Evolutionary conservation across 2,113 vertebrate species (phyloP).

Genomic region (Cephalophus harveyi): DNA sequence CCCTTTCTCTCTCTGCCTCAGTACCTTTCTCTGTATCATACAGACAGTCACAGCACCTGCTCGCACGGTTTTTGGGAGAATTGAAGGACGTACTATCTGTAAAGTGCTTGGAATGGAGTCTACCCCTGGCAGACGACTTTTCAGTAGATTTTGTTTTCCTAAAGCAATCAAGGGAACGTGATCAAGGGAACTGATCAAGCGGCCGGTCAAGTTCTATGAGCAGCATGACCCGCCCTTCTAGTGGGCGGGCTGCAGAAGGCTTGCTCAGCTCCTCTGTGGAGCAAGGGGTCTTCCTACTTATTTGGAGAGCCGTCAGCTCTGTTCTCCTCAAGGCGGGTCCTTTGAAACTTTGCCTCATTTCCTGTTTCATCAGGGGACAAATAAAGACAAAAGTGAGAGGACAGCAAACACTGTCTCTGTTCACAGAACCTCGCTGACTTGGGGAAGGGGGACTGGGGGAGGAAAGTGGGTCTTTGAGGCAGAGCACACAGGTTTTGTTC

Average conservation of each 20-base stretch:
- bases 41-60: neutral
- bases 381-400: neutral
- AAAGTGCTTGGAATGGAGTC: neutral
- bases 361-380: neutral
- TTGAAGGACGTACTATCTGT: neutral
- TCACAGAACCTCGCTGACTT: neutral
- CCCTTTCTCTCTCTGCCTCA: neutral
- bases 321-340: neutral
- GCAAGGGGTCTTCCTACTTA: neutral
- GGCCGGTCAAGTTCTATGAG: neutral
- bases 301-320: neutral
- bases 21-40: neutral
- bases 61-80: neutral
- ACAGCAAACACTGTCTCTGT: fast-evolving
- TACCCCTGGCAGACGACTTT: neutral
- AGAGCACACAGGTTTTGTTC: neutral
- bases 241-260: neutral
- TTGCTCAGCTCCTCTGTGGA: too few species aligned
- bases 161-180: neutral
- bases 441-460: neutral
- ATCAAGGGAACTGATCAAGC: neutral
- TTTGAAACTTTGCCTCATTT: neutral
- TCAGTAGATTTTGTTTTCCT: neutral
- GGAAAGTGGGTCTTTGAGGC: neutral
- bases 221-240: neutral